Evolutionary conservation across 23 tunicate species (phyloP), one percentile per base, ranked within the genome.

Genomic region (Trididemnum miniatum): DNA sequence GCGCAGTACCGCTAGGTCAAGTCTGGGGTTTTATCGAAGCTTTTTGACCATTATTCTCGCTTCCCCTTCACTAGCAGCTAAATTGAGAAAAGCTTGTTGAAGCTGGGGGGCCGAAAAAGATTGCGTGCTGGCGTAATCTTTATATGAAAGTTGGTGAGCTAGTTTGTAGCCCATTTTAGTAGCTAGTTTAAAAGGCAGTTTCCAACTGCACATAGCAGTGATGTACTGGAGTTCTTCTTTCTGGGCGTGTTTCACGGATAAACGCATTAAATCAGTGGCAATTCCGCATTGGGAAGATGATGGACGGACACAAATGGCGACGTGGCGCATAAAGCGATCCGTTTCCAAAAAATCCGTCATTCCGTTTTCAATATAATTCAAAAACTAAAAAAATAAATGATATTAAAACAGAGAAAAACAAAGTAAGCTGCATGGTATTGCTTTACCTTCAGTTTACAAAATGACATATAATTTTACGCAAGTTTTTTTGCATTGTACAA

Each of bases 141-240:
- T 57, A 77, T 91, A 91, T 0, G 87, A 69, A 20, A 91, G 64
- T 32, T 86, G 54, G 34, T 77, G n/a, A 18, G 82, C 84, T 7
- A 35, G 27, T 31, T 39, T 54, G 76, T 80, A 91, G 23, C 97
- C 97, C 86, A 91, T 82, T 85, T 91, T 91, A n/a, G 35, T 1
- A 9, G 97, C 90, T 3, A 91, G 84, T 51, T 76, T 78, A 65
- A 44, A 82, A 28, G 97, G 91, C 12, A 91, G 77, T 25, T 86
- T 82, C 84, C 97, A 89, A 59, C 91, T 82, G 80, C 97, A 91
- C 87, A 77, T 91, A 3, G 97, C 97, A 27, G 84, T 83, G 79
- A 91, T 72, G 72, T 82, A 23, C 0, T 49, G 34, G 34, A 91
- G 84, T 1, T 75, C 64, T 59, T 76, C 69, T 20, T 50, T n/a